Base-by-base conservation (phyloP, 2,797 vertebrate genomes). In the Todus mexicanus region DNA sequence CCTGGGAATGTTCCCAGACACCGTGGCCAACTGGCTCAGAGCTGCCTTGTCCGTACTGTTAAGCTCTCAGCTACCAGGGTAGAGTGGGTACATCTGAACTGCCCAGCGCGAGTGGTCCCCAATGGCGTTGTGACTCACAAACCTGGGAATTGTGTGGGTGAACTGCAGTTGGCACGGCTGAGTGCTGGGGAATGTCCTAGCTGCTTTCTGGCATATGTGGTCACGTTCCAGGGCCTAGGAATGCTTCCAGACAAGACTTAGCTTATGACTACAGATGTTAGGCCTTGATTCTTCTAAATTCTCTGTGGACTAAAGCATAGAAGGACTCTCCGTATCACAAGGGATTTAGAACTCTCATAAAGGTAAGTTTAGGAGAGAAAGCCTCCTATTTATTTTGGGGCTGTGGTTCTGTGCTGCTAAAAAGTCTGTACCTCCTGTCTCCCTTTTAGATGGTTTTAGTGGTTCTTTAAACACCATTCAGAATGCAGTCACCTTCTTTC, bases 141-240 rank as follows among this genome's bases (percentile, higher is more conserved):
- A 92, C 60, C 64, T 92, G 87, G 87, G 84, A 92, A 70, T 40
- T 84, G 81, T 92, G 89, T 93, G 84, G 82, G 82, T 89, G 84
- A 92, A 2, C 8, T 37, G 12, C 31, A 59, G 37, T 29, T 87
- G 87, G 72, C 87, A 66, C 5, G 1, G 53, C 37, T 29, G 15
- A 8, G 16, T 10, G 40, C 70, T 83, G 35, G 83, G 45, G 37
- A 89, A 87, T 89, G 73, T 91, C 54, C 37, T 84, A 47, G 43
- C 59, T 45, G 71, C 91, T 83, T 92, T 87, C 59, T 87, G 16
- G 53, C 12, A 2, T n/a, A 64, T 9, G 25, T 12, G 15, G 48
- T 73, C 15, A 3, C 12, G 18, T 89, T 92, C 53, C 76, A 71
- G n/a, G 61, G 23, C 35, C 57, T 87, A 76, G 83, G 79, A 82